Conservation (phyloP, 2,888 invertebrate species). For the Strigamia crassipes region DNA sequence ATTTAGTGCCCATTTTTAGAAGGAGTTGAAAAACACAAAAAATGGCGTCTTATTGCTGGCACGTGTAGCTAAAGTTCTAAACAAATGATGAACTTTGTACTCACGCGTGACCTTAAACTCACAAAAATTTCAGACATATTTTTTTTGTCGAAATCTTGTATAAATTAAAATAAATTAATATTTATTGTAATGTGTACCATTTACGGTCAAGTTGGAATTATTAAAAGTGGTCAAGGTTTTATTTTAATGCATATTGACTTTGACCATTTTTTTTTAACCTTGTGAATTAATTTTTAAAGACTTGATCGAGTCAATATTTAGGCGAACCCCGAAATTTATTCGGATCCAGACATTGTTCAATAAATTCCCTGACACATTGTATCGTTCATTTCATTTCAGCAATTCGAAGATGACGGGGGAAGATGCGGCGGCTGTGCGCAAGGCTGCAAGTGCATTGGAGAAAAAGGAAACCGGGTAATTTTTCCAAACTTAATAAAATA, state of each 20-base stretch:
- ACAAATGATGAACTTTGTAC: not conserved
- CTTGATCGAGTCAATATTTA: not conserved
- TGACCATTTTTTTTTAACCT: not conserved
- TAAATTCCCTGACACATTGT: not conserved
- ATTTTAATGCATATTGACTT: not conserved
- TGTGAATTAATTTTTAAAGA: not conserved
- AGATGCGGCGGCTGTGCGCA: constrained; percentile 51
- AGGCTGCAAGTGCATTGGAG: constrained; percentile 59
- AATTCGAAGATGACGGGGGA: constrained; percentile 51
- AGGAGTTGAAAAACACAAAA: not conserved
- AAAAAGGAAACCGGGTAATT: constrained; percentile 59
- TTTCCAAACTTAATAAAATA: not conserved
- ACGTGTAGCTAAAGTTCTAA: not conserved
- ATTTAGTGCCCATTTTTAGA: constrained; percentile 8
- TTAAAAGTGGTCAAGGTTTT: not conserved
- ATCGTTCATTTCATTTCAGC: constrained; percentile 50
- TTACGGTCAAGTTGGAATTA: not conserved
- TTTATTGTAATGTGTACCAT: not conserved
- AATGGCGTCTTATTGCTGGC: not conserved
- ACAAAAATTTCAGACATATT: too few relatives aligned
- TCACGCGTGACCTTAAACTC: too few relatives aligned
- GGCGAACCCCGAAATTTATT: not conserved
- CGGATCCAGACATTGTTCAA: not conserved
- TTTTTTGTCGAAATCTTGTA: too few relatives aligned
- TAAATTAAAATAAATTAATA: not conserved